Evolutionary conservation across 2,888 invertebrate species (phyloP).

Genomic region (Invenusta paracnida): DNA sequence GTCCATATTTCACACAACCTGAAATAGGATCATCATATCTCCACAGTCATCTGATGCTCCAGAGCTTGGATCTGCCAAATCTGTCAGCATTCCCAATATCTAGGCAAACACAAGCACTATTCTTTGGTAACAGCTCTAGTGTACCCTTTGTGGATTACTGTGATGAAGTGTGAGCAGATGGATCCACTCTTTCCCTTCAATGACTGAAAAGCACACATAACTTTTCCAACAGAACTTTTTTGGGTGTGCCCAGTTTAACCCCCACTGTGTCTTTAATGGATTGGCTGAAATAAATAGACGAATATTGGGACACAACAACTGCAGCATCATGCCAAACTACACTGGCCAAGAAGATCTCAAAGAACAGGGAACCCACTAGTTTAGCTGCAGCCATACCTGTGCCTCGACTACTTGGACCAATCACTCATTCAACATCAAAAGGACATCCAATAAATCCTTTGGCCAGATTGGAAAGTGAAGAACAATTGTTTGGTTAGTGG

Average conservation of each 20-base stretch:
- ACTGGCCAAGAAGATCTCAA: background rate
- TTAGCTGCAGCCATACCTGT: background rate
- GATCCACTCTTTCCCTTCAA: constrained; percentile 6
- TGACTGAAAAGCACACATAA: background rate
- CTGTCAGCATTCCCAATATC: background rate
- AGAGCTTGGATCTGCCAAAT: background rate
- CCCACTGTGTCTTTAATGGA: background rate
- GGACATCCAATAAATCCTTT: background rate
- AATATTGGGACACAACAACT: background rate
- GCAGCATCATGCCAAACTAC: background rate
- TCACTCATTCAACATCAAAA: background rate
- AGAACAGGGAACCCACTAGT: background rate
- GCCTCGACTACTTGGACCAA: background rate
- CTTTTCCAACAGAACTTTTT: background rate
- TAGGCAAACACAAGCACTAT: background rate
- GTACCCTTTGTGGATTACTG: constrained; percentile 12
- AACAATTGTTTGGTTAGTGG: constrained; percentile 10
- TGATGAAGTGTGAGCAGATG: constrained; percentile 11
- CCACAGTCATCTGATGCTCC: background rate
- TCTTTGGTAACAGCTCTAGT: constrained; percentile 1
- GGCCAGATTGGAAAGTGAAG: constrained; percentile 2
- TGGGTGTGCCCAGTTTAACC: background rate
- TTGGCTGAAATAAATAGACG: background rate
- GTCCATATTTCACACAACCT: constrained; percentile 12
- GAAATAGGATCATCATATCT: background rate